A percentile compares a stretch with the other conserved stretches of the same genome.
Evolutionary conservation across 1,140 invertebrate genomes (phyloP).

Genomic region (Adelges cooleyi): DNA sequence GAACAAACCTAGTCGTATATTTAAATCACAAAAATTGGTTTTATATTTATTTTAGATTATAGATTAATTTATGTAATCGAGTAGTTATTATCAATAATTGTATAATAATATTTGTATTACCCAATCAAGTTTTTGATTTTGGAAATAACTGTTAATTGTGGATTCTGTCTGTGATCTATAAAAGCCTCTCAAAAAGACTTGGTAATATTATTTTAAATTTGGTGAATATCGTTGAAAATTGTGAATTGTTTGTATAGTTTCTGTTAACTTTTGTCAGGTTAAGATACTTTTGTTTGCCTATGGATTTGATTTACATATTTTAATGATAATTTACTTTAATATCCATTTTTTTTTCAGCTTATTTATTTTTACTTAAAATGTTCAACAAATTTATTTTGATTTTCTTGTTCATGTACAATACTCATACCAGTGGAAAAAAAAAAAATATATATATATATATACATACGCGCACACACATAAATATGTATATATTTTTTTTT

Average conservation of each 20-base stretch:
- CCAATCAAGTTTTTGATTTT: not conserved
- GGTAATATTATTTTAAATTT: not conserved
- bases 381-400: no score
- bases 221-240: not conserved
- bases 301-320: no score
- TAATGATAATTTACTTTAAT: no score
- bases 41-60: slow-evolving; percentile 15
- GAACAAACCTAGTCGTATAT: slow-evolving; percentile 21
- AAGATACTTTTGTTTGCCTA: no score
- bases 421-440: no score
- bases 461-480: no score
- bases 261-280: no score
- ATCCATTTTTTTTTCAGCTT: no score
- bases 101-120: not conserved
- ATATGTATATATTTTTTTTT: no score
- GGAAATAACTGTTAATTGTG: not conserved
- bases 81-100: slow-evolving; percentile 2
- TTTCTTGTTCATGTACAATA: no score
- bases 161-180: slow-evolving; percentile 20
- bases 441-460: no score
- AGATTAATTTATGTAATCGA: not conserved
- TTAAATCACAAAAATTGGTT: not conserved
- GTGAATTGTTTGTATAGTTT: not conserved
- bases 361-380: no score
- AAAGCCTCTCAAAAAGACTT: not conserved